Evolutionary conservation across 2,113 vertebrate species (phyloP).

Genomic region (Indri indri): DNA sequence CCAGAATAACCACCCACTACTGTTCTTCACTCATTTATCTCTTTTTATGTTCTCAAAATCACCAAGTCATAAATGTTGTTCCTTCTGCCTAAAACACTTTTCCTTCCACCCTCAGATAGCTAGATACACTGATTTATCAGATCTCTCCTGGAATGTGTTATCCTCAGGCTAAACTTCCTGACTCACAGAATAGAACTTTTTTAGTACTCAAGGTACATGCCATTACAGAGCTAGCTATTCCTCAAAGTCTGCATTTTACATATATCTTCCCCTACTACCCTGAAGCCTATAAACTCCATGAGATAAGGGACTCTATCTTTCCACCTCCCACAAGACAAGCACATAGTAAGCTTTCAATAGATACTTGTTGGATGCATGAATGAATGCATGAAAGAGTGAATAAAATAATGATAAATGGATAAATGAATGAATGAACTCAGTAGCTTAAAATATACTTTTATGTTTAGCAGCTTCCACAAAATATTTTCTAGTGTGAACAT

Average conservation of each 20-base stretch:
- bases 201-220: background rate
- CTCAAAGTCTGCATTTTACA: background rate
- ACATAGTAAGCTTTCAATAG: background rate
- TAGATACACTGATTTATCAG: background rate
- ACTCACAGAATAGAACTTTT: too few relatives aligned
- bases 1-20: fast-evolving
- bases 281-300: background rate
- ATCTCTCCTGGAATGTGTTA: background rate
- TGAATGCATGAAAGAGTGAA: too few relatives aligned
- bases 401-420: background rate
- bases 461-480: background rate
- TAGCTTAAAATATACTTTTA: background rate
- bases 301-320: background rate
- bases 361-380: background rate
- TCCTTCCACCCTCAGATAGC: background rate
- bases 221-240: background rate
- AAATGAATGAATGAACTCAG: background rate
- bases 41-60: background rate
- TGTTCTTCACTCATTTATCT: background rate
- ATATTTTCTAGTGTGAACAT: background rate
- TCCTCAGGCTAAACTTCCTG: background rate
- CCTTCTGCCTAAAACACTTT: background rate
- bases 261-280: background rate
- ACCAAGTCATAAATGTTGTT: background rate
- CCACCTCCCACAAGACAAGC: background rate